A percentile compares a stretch with the other conserved stretches of the same genome.
phyloP scores from a whole-genome alignment of 2,113 vertebrate genomes.

The Tachuris rubrigastra region DNA sequence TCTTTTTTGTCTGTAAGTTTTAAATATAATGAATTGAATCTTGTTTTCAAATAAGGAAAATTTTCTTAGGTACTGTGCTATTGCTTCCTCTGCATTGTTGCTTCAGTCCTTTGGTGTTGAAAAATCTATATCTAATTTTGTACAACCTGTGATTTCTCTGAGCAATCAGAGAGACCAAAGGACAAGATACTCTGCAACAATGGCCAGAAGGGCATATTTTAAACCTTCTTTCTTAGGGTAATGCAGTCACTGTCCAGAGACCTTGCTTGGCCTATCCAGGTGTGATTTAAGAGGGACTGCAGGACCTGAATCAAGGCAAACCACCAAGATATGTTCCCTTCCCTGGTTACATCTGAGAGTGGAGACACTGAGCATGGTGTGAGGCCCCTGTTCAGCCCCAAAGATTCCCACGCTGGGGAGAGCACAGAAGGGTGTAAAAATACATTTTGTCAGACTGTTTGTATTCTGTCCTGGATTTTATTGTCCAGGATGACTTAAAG shows the following conservation, averaged over 20 bases:
- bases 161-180: not conserved
- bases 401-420: not conserved
- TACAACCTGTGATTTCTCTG: not conserved
- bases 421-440: not conserved
- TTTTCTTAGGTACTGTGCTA: not conserved
- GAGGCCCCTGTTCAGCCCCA: not conserved
- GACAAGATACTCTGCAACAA: not conserved
- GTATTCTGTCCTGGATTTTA: not conserved
- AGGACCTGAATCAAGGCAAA: not conserved
- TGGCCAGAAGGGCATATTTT: not conserved
- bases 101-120: not conserved
- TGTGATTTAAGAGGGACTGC: not conserved
- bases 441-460: not conserved
- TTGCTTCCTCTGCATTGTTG: not conserved
- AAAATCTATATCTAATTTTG: not conserved
- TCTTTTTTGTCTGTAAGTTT: not conserved
- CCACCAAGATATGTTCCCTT: not conserved
- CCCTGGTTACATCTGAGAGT: not conserved
- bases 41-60: not conserved
- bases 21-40: not conserved
- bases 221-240: not conserved
- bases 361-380: not conserved
- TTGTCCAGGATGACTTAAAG: not conserved
- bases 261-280: not conserved
- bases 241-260: not conserved